Conservation (phyloP, 2,888 invertebrate genomes). For the Adineta ricciae region DNA sequence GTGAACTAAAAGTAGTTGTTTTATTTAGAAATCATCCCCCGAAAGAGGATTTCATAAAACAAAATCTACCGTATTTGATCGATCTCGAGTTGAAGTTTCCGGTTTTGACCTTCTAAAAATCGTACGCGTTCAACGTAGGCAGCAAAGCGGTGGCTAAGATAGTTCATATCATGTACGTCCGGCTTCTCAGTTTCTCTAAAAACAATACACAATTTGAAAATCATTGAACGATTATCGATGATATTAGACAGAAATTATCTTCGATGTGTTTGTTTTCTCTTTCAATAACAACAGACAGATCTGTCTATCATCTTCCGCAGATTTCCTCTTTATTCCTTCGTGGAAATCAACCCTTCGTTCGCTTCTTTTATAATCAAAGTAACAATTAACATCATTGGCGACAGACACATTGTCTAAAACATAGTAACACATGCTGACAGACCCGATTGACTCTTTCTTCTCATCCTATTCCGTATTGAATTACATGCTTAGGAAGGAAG, state of each 20-base stretch:
- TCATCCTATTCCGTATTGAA: neutral
- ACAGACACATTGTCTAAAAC: neutral
- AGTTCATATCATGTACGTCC: slow-evolving; percentile 10
- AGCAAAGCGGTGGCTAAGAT: slow-evolving; percentile 53
- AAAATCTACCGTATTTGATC: slow-evolving; percentile 40
- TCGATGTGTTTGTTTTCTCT: neutral
- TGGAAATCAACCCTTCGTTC: neutral
- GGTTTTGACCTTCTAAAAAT: slow-evolving; percentile 50
- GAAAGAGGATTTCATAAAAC: no score
- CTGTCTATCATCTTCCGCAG: neutral
- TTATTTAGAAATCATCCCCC: no score
- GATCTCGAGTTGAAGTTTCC: slow-evolving; percentile 45
- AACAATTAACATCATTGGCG: neutral
- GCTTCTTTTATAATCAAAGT: neutral
- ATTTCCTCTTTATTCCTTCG: neutral
- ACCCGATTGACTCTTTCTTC: neutral
- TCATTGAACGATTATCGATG: neutral
- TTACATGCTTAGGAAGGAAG: neutral
- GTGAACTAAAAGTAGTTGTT: slow-evolving; percentile 32
- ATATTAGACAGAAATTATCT: neutral
- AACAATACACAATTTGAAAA: no score
- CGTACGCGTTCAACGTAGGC: slow-evolving; percentile 52
- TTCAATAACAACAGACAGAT: neutral
- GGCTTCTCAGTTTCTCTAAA: neutral
- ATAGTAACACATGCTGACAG: neutral